Evolutionary conservation across 2,113 vertebrate genomes (phyloP), one percentile per base, ranked within the genome.

Genomic region (Anolis sagrei): DNA sequence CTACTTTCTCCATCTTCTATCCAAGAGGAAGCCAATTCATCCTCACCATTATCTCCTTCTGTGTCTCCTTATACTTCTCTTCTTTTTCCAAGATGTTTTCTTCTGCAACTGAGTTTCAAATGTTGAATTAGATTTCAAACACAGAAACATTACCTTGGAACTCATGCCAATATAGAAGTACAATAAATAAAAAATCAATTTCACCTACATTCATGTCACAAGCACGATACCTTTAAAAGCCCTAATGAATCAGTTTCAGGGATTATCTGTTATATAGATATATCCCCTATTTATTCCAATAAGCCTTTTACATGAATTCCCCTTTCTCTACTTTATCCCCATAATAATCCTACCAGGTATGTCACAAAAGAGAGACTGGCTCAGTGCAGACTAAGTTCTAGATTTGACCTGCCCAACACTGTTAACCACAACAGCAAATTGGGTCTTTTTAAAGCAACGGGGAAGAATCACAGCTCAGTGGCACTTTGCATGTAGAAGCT

Each of bases 31-130:
- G 27, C 48, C 7, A 39, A 29, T 49, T 36, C n/a, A 73, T 32
- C 34, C 69, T 95, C 89, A 97, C 97, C 90, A 0, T 86, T 23
- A 94, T 95, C 76, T 95, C 95, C 34, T 75, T 48, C 66, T 79
- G 92, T 54, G 79, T 86, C 1, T 87, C 77, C 14, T 11, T 68
- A 0, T 25, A 29, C 69, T 93, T 89, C 23, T 94, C 75, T 66
- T 89, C 87, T 14, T 93, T 84, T 25, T 91, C 86, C 84, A 95
- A 49, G 19, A 92, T 87, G 25, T 81, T 89, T 49, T 23, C 86
- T 68, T 89, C 96, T 96, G 93, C 90, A 95, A 92, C 82, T 86
- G 68, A 92, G 36, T 89, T 23, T 58, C 16, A 72, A 80, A 18
- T 68, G 73, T 2, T 75, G 49, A 84, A 76, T 36, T 76, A 89